Conservation (phyloP, 2,797 vertebrate species). For the Mormyrus hasselquistii region DNA sequence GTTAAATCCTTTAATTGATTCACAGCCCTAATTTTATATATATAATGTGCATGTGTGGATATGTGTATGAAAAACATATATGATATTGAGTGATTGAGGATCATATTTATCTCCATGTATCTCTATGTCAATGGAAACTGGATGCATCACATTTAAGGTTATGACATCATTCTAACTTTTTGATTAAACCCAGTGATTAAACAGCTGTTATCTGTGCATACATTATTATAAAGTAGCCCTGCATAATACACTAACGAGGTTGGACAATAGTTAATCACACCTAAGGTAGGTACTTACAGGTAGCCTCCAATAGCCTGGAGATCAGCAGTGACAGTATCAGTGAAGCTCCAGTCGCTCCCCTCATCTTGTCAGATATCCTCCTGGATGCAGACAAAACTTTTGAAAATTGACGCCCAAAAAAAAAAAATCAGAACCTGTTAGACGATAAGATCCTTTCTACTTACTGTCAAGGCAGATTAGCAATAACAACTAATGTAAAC, state of each 20-base stretch:
- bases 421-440: background rate
- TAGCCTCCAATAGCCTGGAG: conserved; percentile 28
- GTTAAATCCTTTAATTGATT: background rate
- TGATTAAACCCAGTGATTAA: background rate
- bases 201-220: background rate
- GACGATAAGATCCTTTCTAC: background rate
- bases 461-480: background rate
- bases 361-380: conserved; percentile 43
- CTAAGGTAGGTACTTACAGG: conserved; percentile 45
- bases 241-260: background rate
- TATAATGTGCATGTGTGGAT: background rate
- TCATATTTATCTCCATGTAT: background rate
- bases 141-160: background rate
- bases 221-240: background rate
- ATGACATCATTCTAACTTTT: background rate
- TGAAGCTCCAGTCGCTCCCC: conserved; percentile 19
- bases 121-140: background rate
- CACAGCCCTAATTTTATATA: background rate
- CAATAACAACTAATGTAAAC: background rate
- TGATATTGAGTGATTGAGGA: background rate
- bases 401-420: background rate
- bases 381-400: background rate
- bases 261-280: background rate
- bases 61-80: background rate
- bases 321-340: conserved; percentile 40